A percentile compares a stretch with the other conserved stretches of the same genome.
phyloP scores from a whole-genome alignment of 2,888 invertebrate genomes.

The Coelinius sp. region DNA sequence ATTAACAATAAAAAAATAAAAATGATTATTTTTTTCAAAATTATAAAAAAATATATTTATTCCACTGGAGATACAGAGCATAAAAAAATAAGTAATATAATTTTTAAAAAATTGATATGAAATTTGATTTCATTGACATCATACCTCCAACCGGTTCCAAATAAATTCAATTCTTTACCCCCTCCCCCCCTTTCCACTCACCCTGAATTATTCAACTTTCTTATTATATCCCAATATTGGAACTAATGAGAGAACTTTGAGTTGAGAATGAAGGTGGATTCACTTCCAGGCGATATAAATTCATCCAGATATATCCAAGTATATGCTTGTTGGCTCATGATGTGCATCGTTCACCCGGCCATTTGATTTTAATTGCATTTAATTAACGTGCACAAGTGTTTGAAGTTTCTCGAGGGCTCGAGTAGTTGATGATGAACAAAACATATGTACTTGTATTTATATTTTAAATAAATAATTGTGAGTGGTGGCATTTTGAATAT shows the following conservation, averaged over 20 bases:
- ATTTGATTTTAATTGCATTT: constrained; percentile 61
- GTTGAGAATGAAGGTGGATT: constrained; percentile 24
- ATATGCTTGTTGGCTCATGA: constrained; percentile 20
- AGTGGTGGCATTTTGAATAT: neutral
- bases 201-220: neutral
- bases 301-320: constrained; percentile 49
- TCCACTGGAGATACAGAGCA: neutral
- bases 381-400: constrained; percentile 57
- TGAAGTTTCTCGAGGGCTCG: constrained; percentile 49
- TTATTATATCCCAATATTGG: constrained; percentile 14
- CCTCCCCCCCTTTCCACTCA: too few species aligned
- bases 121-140: constrained; percentile 2
- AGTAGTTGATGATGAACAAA: neutral
- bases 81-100: neutral
- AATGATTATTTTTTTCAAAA: too few species aligned
- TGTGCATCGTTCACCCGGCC: constrained; percentile 42
- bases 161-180: neutral
- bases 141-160: neutral
- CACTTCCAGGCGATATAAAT: constrained; percentile 48
- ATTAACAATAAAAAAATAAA: too few species aligned
- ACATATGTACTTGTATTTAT: neutral
- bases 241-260: constrained; percentile 16
- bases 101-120: neutral
- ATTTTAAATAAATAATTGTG: neutral
- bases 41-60: too few species aligned